Evolutionary conservation across 2,113 vertebrate species (phyloP).

Genomic region (Rana temporaria): DNA sequence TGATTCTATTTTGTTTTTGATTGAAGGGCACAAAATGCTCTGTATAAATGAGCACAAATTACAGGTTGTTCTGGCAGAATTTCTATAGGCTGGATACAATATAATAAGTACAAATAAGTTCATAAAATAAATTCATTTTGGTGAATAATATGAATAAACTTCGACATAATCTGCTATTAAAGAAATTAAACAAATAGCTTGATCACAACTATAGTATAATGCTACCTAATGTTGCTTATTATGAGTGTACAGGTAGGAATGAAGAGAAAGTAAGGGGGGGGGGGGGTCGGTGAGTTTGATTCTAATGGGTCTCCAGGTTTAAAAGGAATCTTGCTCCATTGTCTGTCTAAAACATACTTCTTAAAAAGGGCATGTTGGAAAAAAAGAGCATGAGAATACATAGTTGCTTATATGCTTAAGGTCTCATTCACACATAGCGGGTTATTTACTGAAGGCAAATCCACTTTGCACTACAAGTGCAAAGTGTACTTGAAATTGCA

Average conservation of each 20-base stretch:
- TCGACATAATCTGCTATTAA: not conserved
- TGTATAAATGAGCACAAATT: not conserved
- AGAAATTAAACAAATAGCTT: not conserved
- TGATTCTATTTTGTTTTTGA: not conserved
- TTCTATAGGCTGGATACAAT: not conserved
- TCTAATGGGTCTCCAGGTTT: too few relatives aligned
- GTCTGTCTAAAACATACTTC: too few relatives aligned
- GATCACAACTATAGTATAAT: not conserved
- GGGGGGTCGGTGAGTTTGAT: too few relatives aligned
- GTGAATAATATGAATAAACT: not conserved
- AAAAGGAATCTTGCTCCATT: too few relatives aligned
- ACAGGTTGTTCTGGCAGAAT: not conserved
- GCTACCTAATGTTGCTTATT: not conserved
- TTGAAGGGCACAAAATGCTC: not conserved
- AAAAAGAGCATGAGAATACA: too few relatives aligned
- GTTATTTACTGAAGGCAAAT: too few relatives aligned
- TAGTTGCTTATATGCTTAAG: too few relatives aligned
- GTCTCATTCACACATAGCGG: too few relatives aligned
- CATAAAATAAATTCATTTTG: not conserved
- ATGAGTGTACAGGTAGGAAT: not conserved
- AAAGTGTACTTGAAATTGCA: too few relatives aligned
- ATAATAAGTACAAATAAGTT: constrained; percentile 1
- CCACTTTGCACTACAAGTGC: too few relatives aligned
- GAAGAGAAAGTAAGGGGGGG: not conserved
- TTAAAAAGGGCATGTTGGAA: too few relatives aligned